Base-by-base conservation (phyloP, 1,140 invertebrate species). In the Drosophila sproati region DNA sequence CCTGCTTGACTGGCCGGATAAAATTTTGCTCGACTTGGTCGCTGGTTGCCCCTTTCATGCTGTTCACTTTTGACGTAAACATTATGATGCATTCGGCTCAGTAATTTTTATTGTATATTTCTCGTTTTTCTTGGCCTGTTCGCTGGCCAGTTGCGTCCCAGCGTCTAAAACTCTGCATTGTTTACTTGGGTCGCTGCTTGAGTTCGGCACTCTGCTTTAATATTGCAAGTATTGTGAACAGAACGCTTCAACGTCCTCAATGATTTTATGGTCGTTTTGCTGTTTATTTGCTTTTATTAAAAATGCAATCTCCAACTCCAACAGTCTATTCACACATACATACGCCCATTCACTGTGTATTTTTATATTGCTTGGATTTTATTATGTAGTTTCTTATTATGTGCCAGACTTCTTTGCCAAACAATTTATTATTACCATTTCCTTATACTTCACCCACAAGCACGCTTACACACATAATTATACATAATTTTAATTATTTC, bases 61-160 rank as follows among this genome's bases (percentile, higher is more conserved):
- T 89, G 85, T 77, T 85, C 85, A 81, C 67, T 89, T 89, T 80
- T 81, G 85, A 89, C 78, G 79, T 81, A 89, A 89, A 89, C 85
- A 89, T 89, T 89, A 89, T 89, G 85, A 89, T 89, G 85, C 80
- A 89, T 89, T 89, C 78, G 85, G 80, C 89, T 78, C 74, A 89
- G 85, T 89, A 89, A 89, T 89, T 90, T 89, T 89, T 89, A 89
- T 89, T 89, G 86, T 89, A 89, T 89, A 81, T 89, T 78, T 67
- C 55, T 72, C 67, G 55, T 75, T 72, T 83, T 80, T 73, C 73
- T 68, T 77, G 50, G 61, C 68, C 52, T 73, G 63, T 48, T 69
- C 69, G 50, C 37, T 48, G 75, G 61, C 74, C 37, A 43, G 34
- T 55, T 52, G 59, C 34, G 60, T 20, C 39, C 47, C 34, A 52